A percentile compares a stretch with the other conserved stretches of the same genome.
These are phyloP conservation scores for Anabas testudineus DNA, from an alignment of 2,797 vertebrate species.

Conservation along the genomic window DNA sequence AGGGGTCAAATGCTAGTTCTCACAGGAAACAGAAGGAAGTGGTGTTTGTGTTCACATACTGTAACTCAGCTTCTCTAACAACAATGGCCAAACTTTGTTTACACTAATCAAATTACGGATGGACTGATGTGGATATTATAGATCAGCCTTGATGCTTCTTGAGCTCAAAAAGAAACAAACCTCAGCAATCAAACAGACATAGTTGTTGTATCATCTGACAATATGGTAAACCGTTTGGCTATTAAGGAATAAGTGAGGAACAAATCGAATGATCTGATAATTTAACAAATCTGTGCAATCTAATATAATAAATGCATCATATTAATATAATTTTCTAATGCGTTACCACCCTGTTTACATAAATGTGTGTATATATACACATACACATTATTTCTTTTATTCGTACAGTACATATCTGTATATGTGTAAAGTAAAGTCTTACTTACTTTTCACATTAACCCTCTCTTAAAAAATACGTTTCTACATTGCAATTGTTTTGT, in stretches of 20 bases:
- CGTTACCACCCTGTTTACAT: no score
- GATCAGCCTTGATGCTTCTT: background rate
- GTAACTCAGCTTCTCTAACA: constrained; percentile 51
- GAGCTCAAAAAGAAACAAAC: background rate
- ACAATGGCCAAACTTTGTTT: constrained; percentile 30
- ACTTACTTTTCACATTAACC: no score
- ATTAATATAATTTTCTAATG: no score
- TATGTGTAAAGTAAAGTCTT: no score
- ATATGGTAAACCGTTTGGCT: background rate
- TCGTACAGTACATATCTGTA: no score
- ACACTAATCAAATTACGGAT: constrained; percentile 26
- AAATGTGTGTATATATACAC: no score
- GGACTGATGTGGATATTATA: background rate
- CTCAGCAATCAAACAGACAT: background rate
- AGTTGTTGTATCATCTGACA: background rate
- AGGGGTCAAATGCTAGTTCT: constrained; percentile 76
- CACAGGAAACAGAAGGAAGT: constrained; percentile 83
- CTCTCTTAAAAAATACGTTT: no score
- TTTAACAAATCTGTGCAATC: no score
- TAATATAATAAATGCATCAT: no score
- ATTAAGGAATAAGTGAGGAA: background rate
- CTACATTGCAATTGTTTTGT: no score
- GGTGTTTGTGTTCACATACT: constrained; percentile 72
- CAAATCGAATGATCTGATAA: no score
- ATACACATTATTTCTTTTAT: no score